Base-by-base conservation (phyloP, 2,888 invertebrate species). In the Ichneumoninae sp. region DNA sequence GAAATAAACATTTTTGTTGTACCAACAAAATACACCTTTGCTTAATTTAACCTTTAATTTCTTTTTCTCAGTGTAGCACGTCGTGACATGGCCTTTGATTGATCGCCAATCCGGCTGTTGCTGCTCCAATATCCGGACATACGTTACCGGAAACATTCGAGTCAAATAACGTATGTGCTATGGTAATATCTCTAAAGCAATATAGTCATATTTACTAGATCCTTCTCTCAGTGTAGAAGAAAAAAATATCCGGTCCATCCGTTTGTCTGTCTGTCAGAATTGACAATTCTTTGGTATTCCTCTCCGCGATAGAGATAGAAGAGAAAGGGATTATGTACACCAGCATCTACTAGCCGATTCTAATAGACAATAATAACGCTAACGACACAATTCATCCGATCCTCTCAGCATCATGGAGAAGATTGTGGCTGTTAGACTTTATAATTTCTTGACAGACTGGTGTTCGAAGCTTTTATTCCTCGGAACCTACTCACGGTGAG, bases 391-490 rank as follows among this genome's bases (percentile, higher is more conserved):
- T 30, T 30, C 60, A 33, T 62, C 30, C 30, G 60, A 33, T n/a
- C 26, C 33, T 30, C 33, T 5, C 13, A 62, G 16, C 30, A 33
- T 33, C 7, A 30, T 13, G 6, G 6, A 26, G 6, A 62, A 16
- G 30, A 30, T 62, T n/a, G 16, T 16, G n/a, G 22, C 57, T 60
- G 60, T 72, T 40, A 72, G 26, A 60, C 72, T 47, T 72, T 40
- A 19, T 62, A 50, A 75, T 65, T 65, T 75, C 62, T 62, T 50
- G 65, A 74, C 74, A 33, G 62, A 74, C 47, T 62, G 62, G 19
- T 16, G 30, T 62, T 50, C 74, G 30, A 47, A 19, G 62, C 62
- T n/a, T 47, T 30, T 47, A 16, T 62, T 74, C 62, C 47, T 30
- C 62, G 30, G 19, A 33, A 30, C 74, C 62, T 50, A 2, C 8